Base-by-base conservation (phyloP, 2,113 vertebrate genomes). In the Puffinus mauretanicus region DNA sequence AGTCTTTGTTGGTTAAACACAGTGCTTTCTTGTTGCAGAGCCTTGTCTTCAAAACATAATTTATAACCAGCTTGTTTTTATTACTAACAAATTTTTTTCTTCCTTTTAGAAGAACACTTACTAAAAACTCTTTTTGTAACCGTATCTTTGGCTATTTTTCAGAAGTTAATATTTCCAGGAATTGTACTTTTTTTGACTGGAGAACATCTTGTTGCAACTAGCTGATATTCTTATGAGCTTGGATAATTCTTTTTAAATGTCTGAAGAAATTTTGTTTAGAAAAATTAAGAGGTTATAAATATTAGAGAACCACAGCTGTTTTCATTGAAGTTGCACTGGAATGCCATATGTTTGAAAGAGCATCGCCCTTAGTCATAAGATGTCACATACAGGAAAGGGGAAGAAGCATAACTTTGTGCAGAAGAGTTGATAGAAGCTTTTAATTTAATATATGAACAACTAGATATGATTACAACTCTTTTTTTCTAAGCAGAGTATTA, bases 251-350 rank as follows among this genome's bases (percentile, higher is more conserved):
- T 85, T 82, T 80, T 55, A 81, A 61, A 67, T 52, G 79, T 36
- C 94, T 88, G 32, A 24, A 90, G 51, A 88, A 86, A 78, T 55
- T 71, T 86, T 93, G 90, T 96, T 95, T 95, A 73, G 71, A 77
- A 83, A 77, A 73, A 93, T 38, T 20, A 77, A 25, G 82, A 46
- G 44, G 42, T 86, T 83, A 66, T 90, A 96, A 97, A 96, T 90
- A 93, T 80, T 95, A 91, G 85, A 94, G 85, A 94, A 58, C 6
- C 21, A 57, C 94, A 93, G 90, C 96, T 97, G 88, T 80, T 82
- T 72, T 82, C 58, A 38, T 2, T 88, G 85, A 55, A 76, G 20
- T 20, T 75, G 36, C 9, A 5, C 29, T 69, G 70, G 7, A 66
- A 26, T 65, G 38, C 47, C 15, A 3, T 32, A 8, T 20, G 46